Evolutionary conservation across 2,113 vertebrate species (phyloP), one percentile per base, ranked within the genome.

Genomic region (Chionomys nivalis): DNA sequence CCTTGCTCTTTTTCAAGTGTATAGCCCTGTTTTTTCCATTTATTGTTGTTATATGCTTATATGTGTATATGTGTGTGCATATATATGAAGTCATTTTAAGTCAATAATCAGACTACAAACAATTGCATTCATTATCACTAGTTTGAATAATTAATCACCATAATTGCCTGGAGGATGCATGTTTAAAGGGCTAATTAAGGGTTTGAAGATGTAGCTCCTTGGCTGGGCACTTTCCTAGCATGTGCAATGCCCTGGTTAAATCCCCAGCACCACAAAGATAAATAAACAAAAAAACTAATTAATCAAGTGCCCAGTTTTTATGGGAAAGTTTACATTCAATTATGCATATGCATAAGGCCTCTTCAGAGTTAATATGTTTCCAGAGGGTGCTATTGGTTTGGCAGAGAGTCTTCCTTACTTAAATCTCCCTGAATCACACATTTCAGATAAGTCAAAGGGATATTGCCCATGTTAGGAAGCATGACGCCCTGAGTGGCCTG

Each of bases 271-370:
- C 36, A 58, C 52, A 58, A 73, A 73, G 23, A 31, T 66, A 66
- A 33, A 86, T 58, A 58, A 52, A 88, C 12, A 72, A 58, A 89
- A 89, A 58, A 68, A 10, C 78, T 39, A 19, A 52, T 31, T 39
- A 31, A 7, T 3, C 79, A 83, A 6, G 21, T 23, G 4, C 8
- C 16, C n/a, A 28, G 36, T 13, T 61, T 28, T 12, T 7, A 63
- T 36, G 31, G 39, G 3, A 2, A 7, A 28, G 7, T 47, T 81
- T 31, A 11, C 4, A 26, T 39, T 82, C 73, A 3, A 0, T 12
- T 78, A 19, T 26, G 1, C 24, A 3, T 13, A 7, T 0, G 14
- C 42, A n/a, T 8, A 0, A 2, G 16, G 10, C 24, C 28, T 33
- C 68, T 39, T 79, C 39, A 21, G 13, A 10, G n/a, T 39, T 26